phyloP scores from a whole-genome alignment of 2,113 vertebrate species.

The Esox niger region DNA sequence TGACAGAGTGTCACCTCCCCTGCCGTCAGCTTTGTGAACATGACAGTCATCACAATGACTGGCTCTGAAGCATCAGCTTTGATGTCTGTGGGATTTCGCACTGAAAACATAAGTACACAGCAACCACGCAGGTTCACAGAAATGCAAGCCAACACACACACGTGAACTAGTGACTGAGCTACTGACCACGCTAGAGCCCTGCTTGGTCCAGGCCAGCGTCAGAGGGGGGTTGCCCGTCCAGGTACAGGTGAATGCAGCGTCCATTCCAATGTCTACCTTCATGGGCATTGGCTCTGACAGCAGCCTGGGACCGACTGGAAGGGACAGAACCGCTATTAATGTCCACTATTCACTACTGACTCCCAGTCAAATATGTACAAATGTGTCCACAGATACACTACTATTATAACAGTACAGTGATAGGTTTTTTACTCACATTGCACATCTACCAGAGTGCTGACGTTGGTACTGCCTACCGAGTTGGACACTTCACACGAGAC shows the following conservation, averaged over 20 bases:
- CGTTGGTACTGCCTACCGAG: constrained; percentile 85
- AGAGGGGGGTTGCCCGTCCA: constrained; percentile 89
- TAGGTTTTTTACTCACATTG: constrained; percentile 76
- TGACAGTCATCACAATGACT: constrained; percentile 59
- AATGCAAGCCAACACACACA: not conserved
- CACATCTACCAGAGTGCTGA: constrained; percentile 87
- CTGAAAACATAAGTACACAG: too few relatives aligned
- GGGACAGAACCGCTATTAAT: constrained; percentile 29
- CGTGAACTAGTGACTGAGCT: not conserved
- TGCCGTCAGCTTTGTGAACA: constrained; percentile 35
- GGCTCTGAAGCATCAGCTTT: constrained; percentile 40
- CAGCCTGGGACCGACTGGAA: constrained; percentile 83
- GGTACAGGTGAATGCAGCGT: constrained; percentile 83
- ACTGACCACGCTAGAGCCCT: constrained; percentile 78
- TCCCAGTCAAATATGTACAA: too few relatives aligned
- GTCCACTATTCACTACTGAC: not conserved
- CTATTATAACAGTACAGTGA: not conserved
- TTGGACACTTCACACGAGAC: constrained; percentile 91
- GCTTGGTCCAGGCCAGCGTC: constrained; percentile 85
- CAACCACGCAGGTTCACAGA: not conserved
- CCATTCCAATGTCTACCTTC: constrained; percentile 80
- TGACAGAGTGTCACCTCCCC: constrained; percentile 40
- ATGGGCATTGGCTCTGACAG: constrained; percentile 78
- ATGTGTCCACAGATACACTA: too few relatives aligned
- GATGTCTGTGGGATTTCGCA: too few relatives aligned